Evolutionary conservation across 1,140 invertebrate genomes (phyloP), one percentile per base, ranked within the genome.

Genomic region (Mesaphorura yosii): DNA sequence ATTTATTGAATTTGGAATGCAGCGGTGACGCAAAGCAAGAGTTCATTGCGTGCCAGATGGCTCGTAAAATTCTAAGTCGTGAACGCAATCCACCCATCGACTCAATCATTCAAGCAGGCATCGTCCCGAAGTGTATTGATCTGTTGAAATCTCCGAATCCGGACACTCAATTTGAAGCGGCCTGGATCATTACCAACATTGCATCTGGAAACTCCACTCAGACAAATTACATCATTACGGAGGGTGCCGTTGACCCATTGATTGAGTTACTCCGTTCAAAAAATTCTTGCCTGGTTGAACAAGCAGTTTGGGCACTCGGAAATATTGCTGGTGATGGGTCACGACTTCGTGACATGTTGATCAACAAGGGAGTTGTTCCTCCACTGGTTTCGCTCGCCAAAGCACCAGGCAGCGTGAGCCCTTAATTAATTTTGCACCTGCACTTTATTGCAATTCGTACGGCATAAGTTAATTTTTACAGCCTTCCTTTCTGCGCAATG

Each of bases 131-230:
- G 50, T 80, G 92, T 58, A 79, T 96, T 1, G 71, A 82, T 47
- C 88, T 89, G 55, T 70, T 97, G 7, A 69, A 75, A 48, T 70
- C 75, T 63, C 73, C 84, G 46, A 81, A 83, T 63, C 72, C 84
- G n/a, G 75, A 80, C 45, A 70, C 98, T 10, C 93, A 98, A 69
- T 98, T 98, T 74, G 95, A 98, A 73, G 85, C 93, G 25, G 86
- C 93, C 1, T 98, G 95, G 95, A 92, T 91, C 1, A 69, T 99
- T 20, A 98, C 95, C 28, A 99, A 99, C 66, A 92, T 99, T 59
- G 94, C 95, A 12, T 96, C 90, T 1, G 93, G 93, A 14, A 91
- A 85, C 5, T 83, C 88, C 12, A 78, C 83, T 19, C 90, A 97
- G 70, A 96, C 92, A 2, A 77, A 82, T 58, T 81, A 81, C 41